Evolutionary conservation across 2,797 vertebrate species (phyloP).

Genomic region (Brotula barbata): DNA sequence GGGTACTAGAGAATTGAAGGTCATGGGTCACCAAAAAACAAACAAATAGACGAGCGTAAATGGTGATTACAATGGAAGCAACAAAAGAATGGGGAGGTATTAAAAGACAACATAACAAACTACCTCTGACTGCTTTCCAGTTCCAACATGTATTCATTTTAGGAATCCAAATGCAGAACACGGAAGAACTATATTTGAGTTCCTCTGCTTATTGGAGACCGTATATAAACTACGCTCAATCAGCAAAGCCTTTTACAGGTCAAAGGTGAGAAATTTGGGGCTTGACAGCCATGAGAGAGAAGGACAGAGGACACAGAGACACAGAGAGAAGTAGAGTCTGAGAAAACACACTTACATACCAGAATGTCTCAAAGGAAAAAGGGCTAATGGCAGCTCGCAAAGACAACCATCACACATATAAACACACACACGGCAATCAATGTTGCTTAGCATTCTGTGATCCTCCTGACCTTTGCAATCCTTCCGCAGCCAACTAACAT

Average conservation of each 20-base stretch:
- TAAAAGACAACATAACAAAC: too few relatives aligned
- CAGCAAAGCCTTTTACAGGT: background rate
- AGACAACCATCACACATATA: too few relatives aligned
- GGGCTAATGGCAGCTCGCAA: background rate
- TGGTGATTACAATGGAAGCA: too few relatives aligned
- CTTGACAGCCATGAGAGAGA: slow-evolving; percentile 32
- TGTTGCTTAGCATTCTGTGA: slow-evolving; percentile 15
- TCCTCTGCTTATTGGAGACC: background rate
- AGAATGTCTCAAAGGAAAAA: slow-evolving; percentile 28
- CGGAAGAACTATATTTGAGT: background rate
- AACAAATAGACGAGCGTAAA: too few relatives aligned
- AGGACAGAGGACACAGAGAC: slow-evolving; percentile 23
- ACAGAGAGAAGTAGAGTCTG: slow-evolving; percentile 19
- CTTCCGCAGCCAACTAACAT: slow-evolving; percentile 13
- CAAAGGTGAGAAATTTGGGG: slow-evolving; percentile 21
- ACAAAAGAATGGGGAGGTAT: too few relatives aligned
- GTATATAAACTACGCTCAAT: background rate
- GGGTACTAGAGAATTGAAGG: too few relatives aligned
- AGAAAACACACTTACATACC: slow-evolving; percentile 51
- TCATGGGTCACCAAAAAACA: too few relatives aligned
- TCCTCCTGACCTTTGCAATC: slow-evolving; percentile 1
- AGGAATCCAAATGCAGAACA: background rate
- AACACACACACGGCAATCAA: slow-evolving; percentile 7
- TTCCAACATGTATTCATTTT: too few relatives aligned
- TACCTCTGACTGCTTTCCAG: too few relatives aligned